Conservation (phyloP, 2,888 invertebrate genomes). For the Papilio protenor region DNA sequence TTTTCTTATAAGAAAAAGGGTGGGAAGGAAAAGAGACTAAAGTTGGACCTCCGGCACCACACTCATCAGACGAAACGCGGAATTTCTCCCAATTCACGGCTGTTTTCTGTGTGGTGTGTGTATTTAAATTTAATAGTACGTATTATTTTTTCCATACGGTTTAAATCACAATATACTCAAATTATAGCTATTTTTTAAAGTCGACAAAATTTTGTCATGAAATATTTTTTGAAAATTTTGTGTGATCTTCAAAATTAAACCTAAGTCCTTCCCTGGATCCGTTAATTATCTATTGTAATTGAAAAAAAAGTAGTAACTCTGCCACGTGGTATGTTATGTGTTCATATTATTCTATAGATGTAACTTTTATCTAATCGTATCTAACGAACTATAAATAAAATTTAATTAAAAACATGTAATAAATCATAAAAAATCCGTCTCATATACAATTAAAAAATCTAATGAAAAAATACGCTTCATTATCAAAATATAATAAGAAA, state of each 20-base stretch:
- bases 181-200: background rate
- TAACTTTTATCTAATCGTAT: constrained; percentile 42
- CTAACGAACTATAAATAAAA: constrained; percentile 29
- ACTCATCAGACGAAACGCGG: too few species aligned
- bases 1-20: too few species aligned
- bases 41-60: too few species aligned
- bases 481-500: background rate
- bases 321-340: constrained; percentile 43
- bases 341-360: constrained; percentile 44
- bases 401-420: constrained; percentile 20
- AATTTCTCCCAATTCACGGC: too few species aligned
- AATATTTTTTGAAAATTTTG: background rate
- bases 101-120: too few species aligned
- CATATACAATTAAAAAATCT: constrained; percentile 33
- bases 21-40: too few species aligned
- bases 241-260: background rate
- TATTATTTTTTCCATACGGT: background rate
- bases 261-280: background rate
- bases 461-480: constrained; percentile 33
- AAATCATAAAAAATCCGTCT: constrained; percentile 42
- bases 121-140: too few species aligned
- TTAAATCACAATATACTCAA: background rate
- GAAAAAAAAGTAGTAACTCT: constrained; percentile 35
- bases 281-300: background rate
- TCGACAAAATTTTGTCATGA: background rate